Evolutionary conservation across 2,797 vertebrate species (phyloP).

Genomic region (Balearica regulorum): DNA sequence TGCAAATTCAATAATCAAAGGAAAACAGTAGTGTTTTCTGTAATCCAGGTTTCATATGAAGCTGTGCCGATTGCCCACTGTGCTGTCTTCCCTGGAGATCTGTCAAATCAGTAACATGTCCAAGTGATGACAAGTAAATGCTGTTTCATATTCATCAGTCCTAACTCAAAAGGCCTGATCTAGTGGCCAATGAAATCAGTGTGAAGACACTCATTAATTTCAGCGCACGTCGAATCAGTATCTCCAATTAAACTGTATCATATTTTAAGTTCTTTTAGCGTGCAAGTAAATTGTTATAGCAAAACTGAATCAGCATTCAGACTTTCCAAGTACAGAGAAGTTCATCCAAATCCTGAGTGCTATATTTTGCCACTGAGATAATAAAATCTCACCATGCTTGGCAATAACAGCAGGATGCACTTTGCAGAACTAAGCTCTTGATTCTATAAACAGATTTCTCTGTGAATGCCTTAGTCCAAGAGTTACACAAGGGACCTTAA

Average conservation of each 20-base stretch:
- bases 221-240: rapidly evolving
- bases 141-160: background rate
- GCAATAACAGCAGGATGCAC: background rate
- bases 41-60: background rate
- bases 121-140: background rate
- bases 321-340: background rate
- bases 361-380: background rate
- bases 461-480: background rate
- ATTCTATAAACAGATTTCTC: background rate
- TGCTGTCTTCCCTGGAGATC: background rate
- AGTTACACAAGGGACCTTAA: background rate
- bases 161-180: background rate
- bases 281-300: background rate
- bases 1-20: background rate
- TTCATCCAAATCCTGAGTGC: background rate
- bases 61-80: background rate
- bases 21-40: background rate
- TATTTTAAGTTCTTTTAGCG: background rate
- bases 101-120: background rate
- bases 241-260: background rate
- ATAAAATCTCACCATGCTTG: background rate
- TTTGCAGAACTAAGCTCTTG: background rate
- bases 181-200: background rate
- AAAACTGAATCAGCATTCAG: background rate
- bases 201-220: background rate